These are phyloP conservation scores for Venusia cambrica DNA, from an alignment of 2,888 invertebrate species.

Conservation along the genomic window DNA sequence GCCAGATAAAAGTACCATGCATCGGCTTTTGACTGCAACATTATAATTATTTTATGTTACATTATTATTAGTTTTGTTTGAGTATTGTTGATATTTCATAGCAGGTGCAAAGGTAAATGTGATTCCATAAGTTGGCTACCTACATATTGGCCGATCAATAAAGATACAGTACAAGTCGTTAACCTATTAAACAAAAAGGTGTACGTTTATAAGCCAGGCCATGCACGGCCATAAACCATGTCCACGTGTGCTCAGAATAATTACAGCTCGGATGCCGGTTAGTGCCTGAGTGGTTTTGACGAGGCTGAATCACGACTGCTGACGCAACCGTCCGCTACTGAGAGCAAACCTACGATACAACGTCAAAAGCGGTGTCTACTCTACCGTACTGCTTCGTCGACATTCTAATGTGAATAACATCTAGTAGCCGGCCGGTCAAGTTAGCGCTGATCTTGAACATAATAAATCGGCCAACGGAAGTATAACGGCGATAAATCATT, in stretches of 20 bases:
- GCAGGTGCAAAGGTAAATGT: constrained; percentile 19
- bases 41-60: too few species aligned
- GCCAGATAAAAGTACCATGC: too few species aligned
- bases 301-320: constrained; percentile 62
- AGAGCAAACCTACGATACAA: constrained; percentile 37
- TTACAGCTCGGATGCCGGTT: constrained; percentile 50
- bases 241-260: constrained; percentile 76
- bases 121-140: constrained; percentile 28
- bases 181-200: constrained; percentile 70
- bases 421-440: constrained; percentile 64
- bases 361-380: constrained; percentile 40
- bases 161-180: constrained; percentile 60
- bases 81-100: too few species aligned
- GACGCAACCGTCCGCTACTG: constrained; percentile 51
- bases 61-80: too few species aligned
- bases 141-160: constrained; percentile 56
- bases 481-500: constrained; percentile 78
- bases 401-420: constrained; percentile 47
- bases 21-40: too few species aligned
- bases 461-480: constrained; percentile 73
- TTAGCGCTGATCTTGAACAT: constrained; percentile 61
- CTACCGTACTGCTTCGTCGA: constrained; percentile 16
- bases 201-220: constrained; percentile 61
- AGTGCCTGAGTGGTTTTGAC: constrained; percentile 51
- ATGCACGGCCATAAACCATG: constrained; percentile 62